These are phyloP conservation scores for Lysandra coridon DNA, from an alignment of 2,888 invertebrate genomes.

Conservation along the genomic window DNA sequence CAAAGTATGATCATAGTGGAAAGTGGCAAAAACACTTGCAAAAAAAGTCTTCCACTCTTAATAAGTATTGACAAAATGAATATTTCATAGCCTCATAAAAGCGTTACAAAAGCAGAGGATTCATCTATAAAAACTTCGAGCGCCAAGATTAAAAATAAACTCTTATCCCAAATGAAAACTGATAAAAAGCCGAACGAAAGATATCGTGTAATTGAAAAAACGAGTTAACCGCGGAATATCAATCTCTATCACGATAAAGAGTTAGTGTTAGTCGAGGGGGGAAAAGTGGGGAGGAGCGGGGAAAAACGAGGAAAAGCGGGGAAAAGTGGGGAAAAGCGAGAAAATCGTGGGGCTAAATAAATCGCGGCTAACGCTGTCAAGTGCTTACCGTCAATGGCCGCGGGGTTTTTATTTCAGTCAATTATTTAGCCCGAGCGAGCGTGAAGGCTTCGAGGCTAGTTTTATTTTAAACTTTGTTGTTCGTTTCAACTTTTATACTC, in stretches of 20 bases:
- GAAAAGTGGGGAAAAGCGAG: slow-evolving; percentile 1
- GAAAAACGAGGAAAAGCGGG: neutral
- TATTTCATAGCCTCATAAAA: neutral
- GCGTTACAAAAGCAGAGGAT: neutral
- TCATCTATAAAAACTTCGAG: neutral
- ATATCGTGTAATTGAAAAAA: slow-evolving; percentile 27
- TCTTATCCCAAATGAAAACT: neutral
- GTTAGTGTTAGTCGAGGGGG: slow-evolving; percentile 14
- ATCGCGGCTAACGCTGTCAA: slow-evolving; percentile 34
- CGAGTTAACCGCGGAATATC: slow-evolving; percentile 24
- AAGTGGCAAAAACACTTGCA: neutral
- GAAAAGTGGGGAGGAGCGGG: neutral
- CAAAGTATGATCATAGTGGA: too few species aligned
- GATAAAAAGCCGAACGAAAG: slow-evolving; percentile 14
- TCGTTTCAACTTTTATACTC: slow-evolving; percentile 29
- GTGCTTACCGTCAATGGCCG: slow-evolving; percentile 36
- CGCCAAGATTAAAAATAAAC: slow-evolving; percentile 9
- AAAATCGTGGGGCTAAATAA: slow-evolving; percentile 32
- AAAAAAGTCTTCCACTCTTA: neutral
- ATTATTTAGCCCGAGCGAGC: slow-evolving; percentile 36
- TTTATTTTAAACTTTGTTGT: slow-evolving; percentile 33
- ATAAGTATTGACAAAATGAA: slow-evolving; percentile 4
- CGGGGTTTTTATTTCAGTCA: slow-evolving; percentile 37
- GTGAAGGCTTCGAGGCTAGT: slow-evolving; percentile 32
- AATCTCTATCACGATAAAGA: slow-evolving; percentile 30